Conservation (phyloP, 2,797 vertebrate genomes). For the Silurus lanzhouensis region DNA sequence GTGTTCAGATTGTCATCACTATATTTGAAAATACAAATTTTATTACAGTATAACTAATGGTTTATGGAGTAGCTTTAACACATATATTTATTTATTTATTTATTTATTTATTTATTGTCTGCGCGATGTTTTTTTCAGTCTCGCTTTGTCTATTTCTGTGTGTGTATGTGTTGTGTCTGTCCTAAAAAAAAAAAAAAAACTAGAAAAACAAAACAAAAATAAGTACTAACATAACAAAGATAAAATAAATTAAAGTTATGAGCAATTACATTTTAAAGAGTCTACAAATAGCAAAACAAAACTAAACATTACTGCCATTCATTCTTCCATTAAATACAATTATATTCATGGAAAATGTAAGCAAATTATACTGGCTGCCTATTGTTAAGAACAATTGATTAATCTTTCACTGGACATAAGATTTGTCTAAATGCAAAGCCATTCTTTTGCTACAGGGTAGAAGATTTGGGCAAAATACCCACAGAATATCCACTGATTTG, state of each 20-base stretch:
- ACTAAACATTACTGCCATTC: conserved; percentile 48
- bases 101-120: conserved; percentile 48
- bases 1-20: conserved; percentile 52
- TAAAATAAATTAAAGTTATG: conserved; percentile 66
- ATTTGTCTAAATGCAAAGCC: conserved; percentile 41
- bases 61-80: conserved; percentile 70
- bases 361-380: conserved; percentile 16
- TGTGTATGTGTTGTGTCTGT: conserved; percentile 69
- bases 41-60: conserved; percentile 63
- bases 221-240: conserved; percentile 66
- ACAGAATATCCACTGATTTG: conserved; percentile 25
- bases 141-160: conserved; percentile 56
- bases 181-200: conserved; percentile 60
- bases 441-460: conserved; percentile 47
- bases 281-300: conserved; percentile 62
- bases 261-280: conserved; percentile 65
- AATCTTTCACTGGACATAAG: conserved; percentile 30
- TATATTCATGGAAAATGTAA: conserved; percentile 30
- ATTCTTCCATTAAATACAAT: conserved; percentile 29
- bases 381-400: conserved; percentile 28
- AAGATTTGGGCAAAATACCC: conserved; percentile 47
- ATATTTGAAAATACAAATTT: conserved; percentile 58
- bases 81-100: conserved; percentile 56
- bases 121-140: conserved; percentile 42
- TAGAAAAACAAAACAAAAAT: conserved; percentile 59